These are phyloP conservation scores for Cololabis saira DNA, from an alignment of 2,113 vertebrate species.

Conservation along the genomic window DNA sequence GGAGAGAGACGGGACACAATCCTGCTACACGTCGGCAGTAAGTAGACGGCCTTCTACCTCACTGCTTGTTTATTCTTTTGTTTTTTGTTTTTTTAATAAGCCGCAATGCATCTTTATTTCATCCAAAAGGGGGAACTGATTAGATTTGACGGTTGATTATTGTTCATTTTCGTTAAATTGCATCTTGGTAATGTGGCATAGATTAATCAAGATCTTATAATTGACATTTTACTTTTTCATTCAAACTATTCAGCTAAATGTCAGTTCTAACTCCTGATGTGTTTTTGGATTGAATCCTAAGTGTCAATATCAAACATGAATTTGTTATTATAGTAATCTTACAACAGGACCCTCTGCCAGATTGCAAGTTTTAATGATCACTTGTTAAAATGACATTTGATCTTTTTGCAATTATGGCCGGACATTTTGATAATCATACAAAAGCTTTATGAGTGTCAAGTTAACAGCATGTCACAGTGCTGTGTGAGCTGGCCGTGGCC, in stretches of 20 bases:
- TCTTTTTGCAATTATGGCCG: constrained; percentile 29
- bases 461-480: constrained; percentile 26
- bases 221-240: neutral
- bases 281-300: constrained; percentile 39
- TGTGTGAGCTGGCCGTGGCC: constrained; percentile 24
- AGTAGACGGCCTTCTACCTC: constrained; percentile 75
- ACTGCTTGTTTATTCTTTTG: neutral
- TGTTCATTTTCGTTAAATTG: no score
- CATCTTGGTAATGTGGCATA: no score
- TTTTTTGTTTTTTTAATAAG: no score
- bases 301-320: constrained; percentile 31
- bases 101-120: no score
- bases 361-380: constrained; percentile 39
- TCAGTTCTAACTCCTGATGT: constrained; percentile 28
- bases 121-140: no score
- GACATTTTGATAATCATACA: constrained; percentile 40
- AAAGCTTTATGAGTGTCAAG: constrained; percentile 44
- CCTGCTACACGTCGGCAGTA: constrained; percentile 89
- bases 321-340: constrained; percentile 13
- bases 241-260: constrained; percentile 20
- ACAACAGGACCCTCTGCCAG: neutral
- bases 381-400: constrained; percentile 47
- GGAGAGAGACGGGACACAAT: constrained; percentile 92
- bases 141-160: no score
- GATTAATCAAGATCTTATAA: no score